Conservation (phyloP, 2,113 vertebrate genomes). For the Heterotilapia buettikoferi region DNA sequence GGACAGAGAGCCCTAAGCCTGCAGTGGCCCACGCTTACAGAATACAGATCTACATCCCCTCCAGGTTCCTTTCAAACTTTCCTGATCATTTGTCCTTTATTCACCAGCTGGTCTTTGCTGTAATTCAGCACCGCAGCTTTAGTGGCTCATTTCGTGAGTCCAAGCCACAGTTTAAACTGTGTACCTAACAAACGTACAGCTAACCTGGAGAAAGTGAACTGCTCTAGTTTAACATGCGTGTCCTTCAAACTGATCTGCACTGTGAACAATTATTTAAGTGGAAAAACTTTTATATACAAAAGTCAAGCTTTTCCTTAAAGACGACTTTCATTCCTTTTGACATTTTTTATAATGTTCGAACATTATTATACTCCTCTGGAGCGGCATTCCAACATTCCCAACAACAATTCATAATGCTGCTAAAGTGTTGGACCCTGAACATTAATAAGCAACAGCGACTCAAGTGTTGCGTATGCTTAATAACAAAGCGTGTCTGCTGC, state of each 20-base stretch:
- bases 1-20: conserved; percentile 46
- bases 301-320: not conserved
- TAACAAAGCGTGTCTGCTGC: conserved; percentile 45
- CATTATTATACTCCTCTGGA: not conserved
- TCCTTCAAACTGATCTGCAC: not conserved
- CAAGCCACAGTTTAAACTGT: not conserved
- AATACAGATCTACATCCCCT: conserved; percentile 42
- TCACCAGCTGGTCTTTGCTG: not conserved
- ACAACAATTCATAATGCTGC: not conserved
- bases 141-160: not conserved
- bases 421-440: conserved; percentile 40
- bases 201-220: not conserved
- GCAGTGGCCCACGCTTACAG: conserved; percentile 3
- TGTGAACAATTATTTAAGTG: not conserved
- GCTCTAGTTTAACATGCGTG: not conserved
- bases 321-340: not conserved
- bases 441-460: conserved; percentile 55
- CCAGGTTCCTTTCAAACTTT: not conserved
- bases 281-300: not conserved
- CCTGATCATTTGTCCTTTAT: not conserved
- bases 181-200: not conserved
- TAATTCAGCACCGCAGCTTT: not conserved
- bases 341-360: not conserved
- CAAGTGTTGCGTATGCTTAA: conserved; percentile 58
- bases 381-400: not conserved